phyloP scores from a whole-genome alignment of 2,113 vertebrate genomes.

The Theristicus caerulescens region DNA sequence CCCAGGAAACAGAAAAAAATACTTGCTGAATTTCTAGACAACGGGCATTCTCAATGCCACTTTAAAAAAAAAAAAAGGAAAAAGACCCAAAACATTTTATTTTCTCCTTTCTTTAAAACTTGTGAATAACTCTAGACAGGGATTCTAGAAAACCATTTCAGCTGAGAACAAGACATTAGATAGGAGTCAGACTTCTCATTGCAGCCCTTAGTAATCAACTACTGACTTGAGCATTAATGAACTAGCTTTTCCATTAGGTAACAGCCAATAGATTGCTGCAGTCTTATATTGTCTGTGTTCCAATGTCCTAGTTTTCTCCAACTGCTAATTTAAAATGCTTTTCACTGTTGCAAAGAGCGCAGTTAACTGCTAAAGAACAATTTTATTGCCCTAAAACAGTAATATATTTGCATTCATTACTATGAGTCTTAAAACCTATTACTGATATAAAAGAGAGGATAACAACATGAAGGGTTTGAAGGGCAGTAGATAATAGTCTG shows the following conservation, averaged over 20 bases:
- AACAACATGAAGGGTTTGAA: constrained; percentile 61
- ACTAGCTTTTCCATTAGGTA: constrained; percentile 42
- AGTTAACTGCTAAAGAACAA: constrained; percentile 39
- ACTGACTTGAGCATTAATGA: constrained; percentile 5
- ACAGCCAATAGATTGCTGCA: constrained; percentile 21
- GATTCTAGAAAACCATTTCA: neutral
- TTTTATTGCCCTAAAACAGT: constrained; percentile 63
- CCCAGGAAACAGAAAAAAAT: neutral
- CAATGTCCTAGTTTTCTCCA: constrained; percentile 58
- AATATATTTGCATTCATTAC: constrained; percentile 72
- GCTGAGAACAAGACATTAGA: neutral
- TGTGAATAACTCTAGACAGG: neutral
- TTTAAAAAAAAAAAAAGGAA: neutral
- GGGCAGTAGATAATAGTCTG: constrained; percentile 52
- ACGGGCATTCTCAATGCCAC: neutral
- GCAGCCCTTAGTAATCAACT: neutral
- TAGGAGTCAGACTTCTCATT: neutral
- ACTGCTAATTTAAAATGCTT: constrained; percentile 59
- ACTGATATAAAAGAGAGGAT: constrained; percentile 60
- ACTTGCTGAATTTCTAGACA: neutral
- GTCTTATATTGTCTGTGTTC: constrained; percentile 10
- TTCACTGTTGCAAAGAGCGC: constrained; percentile 26
- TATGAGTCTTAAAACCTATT: constrained; percentile 53
- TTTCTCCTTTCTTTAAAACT: neutral
- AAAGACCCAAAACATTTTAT: neutral